A percentile compares a stretch with the other conserved stretches of the same genome.
phyloP scores from a whole-genome alignment of 2,797 vertebrate genomes.

The Acanthurus tractus region DNA sequence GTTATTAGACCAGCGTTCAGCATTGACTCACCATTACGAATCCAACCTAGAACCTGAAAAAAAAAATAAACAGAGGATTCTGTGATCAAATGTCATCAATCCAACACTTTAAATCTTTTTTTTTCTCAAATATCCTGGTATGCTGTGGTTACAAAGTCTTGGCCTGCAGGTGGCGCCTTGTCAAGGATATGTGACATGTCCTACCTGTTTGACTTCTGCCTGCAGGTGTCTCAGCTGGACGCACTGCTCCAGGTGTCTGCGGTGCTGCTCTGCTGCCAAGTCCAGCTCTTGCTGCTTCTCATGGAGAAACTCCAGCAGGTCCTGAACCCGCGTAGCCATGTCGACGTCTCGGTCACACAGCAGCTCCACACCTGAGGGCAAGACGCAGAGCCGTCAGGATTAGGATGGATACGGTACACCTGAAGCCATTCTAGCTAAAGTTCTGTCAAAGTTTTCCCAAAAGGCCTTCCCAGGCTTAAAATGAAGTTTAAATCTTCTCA shows the following conservation, averaged over 20 bases:
- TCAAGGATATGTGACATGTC: not conserved
- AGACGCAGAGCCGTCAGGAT: not conserved
- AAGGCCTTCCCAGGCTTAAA: not conserved
- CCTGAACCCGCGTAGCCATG: slow-evolving; percentile 98
- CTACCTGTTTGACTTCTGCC: slow-evolving; percentile 98
- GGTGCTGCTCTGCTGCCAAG: slow-evolving; percentile 94
- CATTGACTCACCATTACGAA: slow-evolving; percentile 98
- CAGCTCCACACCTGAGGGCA: slow-evolving; percentile 92
- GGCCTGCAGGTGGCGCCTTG: slow-evolving; percentile 40
- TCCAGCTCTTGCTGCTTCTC: slow-evolving; percentile 99
- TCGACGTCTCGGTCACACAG: slow-evolving; percentile 97
- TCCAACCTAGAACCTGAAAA: slow-evolving; percentile 96
- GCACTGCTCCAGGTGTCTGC: slow-evolving; percentile 96
- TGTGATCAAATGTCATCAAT: not conserved
- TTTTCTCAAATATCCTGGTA: not conserved
- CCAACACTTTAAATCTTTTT: not conserved
- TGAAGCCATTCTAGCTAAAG: not conserved
- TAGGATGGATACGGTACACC: not conserved
- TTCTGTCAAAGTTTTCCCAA: not conserved
- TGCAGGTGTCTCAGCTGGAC: slow-evolving; percentile 97
- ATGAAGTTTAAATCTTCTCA: not conserved
- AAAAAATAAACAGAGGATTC: not conserved
- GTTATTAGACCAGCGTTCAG: slow-evolving; percentile 97
- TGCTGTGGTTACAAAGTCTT: not conserved
- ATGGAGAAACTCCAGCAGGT: slow-evolving; percentile 97